Percentiles rank a stretch among this genome's conserved stretches.
These are phyloP conservation scores for Erpetoichthys calabaricus DNA, from an alignment of 2,797 vertebrate genomes.

Conservation along the genomic window DNA sequence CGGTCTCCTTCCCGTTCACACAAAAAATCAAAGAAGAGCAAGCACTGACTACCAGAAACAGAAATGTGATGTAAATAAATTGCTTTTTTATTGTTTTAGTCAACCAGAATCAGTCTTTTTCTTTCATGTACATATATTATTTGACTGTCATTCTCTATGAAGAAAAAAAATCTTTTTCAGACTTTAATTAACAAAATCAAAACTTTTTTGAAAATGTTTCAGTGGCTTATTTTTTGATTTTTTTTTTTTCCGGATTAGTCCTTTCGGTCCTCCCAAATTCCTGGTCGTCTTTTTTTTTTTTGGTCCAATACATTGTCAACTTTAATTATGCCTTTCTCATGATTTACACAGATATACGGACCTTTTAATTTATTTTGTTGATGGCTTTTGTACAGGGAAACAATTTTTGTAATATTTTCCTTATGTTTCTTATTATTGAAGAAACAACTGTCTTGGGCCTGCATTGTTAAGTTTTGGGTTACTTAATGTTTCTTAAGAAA, in stretches of 20 bases:
- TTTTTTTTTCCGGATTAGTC: slow-evolving; percentile 39
- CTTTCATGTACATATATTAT: slow-evolving; percentile 21
- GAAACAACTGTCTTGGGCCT: no score
- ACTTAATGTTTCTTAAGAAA: no score
- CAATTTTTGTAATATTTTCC: background rate
- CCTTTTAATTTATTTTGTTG: background rate
- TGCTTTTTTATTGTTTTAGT: slow-evolving; percentile 13
- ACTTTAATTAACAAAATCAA: slow-evolving; percentile 26
- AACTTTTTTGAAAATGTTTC: slow-evolving; percentile 47
- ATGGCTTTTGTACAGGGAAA: background rate
- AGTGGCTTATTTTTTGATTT: slow-evolving; percentile 41
- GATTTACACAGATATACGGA: background rate
- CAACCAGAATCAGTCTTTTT: slow-evolving; percentile 14
- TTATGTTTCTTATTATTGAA: no score
- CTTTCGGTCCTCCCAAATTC: slow-evolving; percentile 44
- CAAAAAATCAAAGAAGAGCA: slow-evolving; percentile 63
- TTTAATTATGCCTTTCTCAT: slow-evolving; percentile 23
- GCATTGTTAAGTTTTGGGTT: no score
- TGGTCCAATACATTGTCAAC: slow-evolving; percentile 17
- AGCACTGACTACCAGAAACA: slow-evolving; percentile 39
- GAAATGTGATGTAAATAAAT: slow-evolving; percentile 11
- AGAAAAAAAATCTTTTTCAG: slow-evolving; percentile 15
- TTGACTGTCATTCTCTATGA: slow-evolving; percentile 16
- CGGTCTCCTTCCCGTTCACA: slow-evolving; percentile 57
- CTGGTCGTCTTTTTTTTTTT: slow-evolving; percentile 18